Conservation (phyloP, 2,888 invertebrate species). For the Beris morrisii region DNA sequence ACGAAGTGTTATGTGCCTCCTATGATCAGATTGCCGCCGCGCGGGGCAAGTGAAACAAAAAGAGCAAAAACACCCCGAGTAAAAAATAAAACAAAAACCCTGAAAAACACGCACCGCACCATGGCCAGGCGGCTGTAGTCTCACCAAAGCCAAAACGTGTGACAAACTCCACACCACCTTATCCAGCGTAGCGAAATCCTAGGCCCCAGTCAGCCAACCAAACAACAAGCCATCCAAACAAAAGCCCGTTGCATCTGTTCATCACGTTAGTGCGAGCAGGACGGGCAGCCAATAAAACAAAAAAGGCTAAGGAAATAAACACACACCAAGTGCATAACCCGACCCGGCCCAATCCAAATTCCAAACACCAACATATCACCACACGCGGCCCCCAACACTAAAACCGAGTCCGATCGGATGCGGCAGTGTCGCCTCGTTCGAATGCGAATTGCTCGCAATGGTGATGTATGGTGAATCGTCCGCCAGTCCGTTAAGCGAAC, state of each 20-base stretch:
- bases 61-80: background rate
- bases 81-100: conserved; percentile 28
- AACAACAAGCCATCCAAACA: background rate
- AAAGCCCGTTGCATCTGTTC: conserved; percentile 33
- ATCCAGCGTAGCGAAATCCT: conserved; percentile 42
- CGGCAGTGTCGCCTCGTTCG: conserved; percentile 34
- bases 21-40: conserved; percentile 7
- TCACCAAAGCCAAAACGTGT: conserved; percentile 35
- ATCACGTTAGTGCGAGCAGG: conserved; percentile 44
- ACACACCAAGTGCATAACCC: conserved; percentile 12
- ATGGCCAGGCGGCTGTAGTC: conserved; percentile 20
- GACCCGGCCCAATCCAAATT: conserved; percentile 19
- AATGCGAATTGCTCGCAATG: too few species aligned
- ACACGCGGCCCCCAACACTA: conserved; percentile 33
- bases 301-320: conserved; percentile 37
- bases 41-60: background rate
- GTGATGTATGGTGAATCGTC: too few species aligned
- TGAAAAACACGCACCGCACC: conserved; percentile 22
- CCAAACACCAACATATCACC: conserved; percentile 21
- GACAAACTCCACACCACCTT: conserved; percentile 43
- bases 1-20: conserved; percentile 24
- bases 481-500: too few species aligned
- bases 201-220: conserved; percentile 13
- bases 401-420: conserved; percentile 37
- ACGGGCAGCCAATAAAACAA: conserved; percentile 42